Base-by-base conservation (phyloP, 2,797 vertebrate species). In the Arnoldichthys spilopterus region DNA sequence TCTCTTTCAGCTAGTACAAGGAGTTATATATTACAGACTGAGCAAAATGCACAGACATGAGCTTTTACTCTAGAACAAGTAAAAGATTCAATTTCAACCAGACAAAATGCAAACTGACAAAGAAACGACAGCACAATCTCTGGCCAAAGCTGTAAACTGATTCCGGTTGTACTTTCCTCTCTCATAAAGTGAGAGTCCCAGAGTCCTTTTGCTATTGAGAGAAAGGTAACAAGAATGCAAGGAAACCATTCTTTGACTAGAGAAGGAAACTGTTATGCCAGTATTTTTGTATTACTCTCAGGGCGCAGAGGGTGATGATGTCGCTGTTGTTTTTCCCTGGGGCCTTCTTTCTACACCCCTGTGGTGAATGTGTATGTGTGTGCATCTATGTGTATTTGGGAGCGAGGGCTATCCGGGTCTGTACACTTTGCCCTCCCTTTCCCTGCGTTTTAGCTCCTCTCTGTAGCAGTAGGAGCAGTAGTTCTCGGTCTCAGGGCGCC, bases 391-490 rank as follows among this genome's bases (percentile, higher is more conserved):
- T 78, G 20, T 47, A 51, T 79, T 62, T 62, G 59, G 0, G 16
- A 20, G 59, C 80, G 79, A 83, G 88, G 88, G 87, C 91, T 95
- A 94, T 94, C 94, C 98, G 79, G 96, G 96, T 90, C 95, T 93
- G 85, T 96, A 94, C 85, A 92, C 93, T 88, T 96, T 97, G 88
- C 90, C 91, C 90, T 98, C 97, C 82, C 92, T 93, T 91, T 98
- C 97, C 90, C 96, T 96, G 89, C 96, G 96, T 85, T 96, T 96
- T 77, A 98, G 87, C 92, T 99, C 97, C 92, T 99, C 98, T 81
- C 95, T 96, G 93, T 96, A 99, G 94, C 98, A 99, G 93, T 96
- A 99, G 70, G 98, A 99, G 89, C 98, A 99, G 91, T 93, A 97
- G 93, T 96, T 96, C 84, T 99, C 97, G 45, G 98, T 99, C 93